Percentiles rank a stretch among this genome's conserved stretches.
Conservation (phyloP, 2,113 vertebrate genomes). For the Microtus montanus region DNA sequence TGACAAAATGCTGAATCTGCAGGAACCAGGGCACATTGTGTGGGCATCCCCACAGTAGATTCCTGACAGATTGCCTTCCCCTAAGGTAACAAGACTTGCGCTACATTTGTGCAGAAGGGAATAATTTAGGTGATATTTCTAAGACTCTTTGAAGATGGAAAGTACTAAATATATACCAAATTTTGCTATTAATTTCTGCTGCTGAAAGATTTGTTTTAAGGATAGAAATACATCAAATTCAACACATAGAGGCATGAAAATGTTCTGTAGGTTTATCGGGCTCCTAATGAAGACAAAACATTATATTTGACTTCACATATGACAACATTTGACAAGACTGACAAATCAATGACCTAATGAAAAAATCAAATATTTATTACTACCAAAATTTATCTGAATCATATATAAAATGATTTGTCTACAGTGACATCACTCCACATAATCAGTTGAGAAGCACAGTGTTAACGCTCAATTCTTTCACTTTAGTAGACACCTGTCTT, state of each 20-base stretch:
- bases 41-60: constrained; percentile 2
- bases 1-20: constrained; percentile 68
- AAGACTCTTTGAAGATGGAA: constrained; percentile 55
- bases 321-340: constrained; percentile 58
- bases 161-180: not conserved
- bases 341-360: constrained; percentile 44
- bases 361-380: not conserved
- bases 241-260: not conserved
- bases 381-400: constrained; percentile 58
- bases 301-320: constrained; percentile 49
- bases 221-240: not conserved
- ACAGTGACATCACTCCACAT: not conserved
- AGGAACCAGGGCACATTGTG: not conserved
- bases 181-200: constrained; percentile 57
- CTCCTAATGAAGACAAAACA: constrained; percentile 34
- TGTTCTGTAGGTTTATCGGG: not conserved
- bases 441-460: not conserved
- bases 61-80: constrained; percentile 52
- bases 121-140: constrained; percentile 62
- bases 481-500: not conserved
- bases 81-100: not conserved
- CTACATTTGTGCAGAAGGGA: constrained; percentile 48
- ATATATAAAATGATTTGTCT: constrained; percentile 38
- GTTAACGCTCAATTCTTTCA: not conserved
- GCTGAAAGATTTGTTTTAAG: constrained; percentile 31